Base-by-base conservation (phyloP, 2,888 invertebrate genomes). In the Eupithecia exiguata region DNA sequence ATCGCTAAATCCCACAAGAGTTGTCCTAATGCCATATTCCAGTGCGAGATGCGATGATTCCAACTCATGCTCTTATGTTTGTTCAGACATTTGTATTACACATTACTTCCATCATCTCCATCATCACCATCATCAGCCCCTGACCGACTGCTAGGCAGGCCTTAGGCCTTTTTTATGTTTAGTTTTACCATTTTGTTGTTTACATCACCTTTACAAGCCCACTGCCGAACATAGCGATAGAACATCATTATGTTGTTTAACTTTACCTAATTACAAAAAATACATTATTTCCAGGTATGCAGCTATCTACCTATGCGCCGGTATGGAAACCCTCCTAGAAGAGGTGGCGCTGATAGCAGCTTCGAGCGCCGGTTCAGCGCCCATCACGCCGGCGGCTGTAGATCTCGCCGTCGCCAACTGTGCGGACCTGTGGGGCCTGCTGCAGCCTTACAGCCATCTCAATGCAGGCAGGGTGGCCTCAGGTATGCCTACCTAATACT, bases 401-500 rank as follows among this genome's bases (percentile, higher is more conserved):
- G 98, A 98, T 87, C 97, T 97, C 85, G 97, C 97, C 18, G 97
- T 98, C 71, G 97, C 98, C 30, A 96, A 96, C 87, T 98, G 97
- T 82, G 97, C 97, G 0, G 98, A 98, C 84, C 94, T 98, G 72
- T 98, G 98, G 98, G 98, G 98, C 0, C 92, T 98, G 66, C 90
- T 98, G 74, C 98, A 98, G 87, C 98, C 98, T 0, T 98, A 97
- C 86, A 98, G 98, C 66, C 98, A 98, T 89, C 92, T 98, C 16
- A 98, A 98, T 88, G 98, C 98, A 4, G 98, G 98, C 0, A 95
- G 98, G 79, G 96, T 98, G 40, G 98, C 98, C 30, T 97, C 97
- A 78, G 98, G 97, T 96, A 88, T 79, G 30, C 30, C 30, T 40
- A 12, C 70, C 43, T 38, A 5, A 5, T 43, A 43, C 5, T 14